phyloP scores from a whole-genome alignment of 2,113 vertebrate species.

The Pachyramphus minor region DNA sequence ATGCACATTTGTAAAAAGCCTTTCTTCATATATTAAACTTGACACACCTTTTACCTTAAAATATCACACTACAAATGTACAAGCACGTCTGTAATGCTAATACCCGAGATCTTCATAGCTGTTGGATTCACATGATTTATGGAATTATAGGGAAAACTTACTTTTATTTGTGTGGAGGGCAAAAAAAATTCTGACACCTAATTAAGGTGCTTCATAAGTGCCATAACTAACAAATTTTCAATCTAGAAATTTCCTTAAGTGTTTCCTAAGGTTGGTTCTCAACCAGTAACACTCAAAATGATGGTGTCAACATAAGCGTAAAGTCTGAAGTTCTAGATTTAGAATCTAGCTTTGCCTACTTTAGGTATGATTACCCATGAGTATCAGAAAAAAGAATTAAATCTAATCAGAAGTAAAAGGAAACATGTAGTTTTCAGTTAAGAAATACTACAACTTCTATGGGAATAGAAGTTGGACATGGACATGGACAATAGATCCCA shows the following conservation, averaged over 20 bases:
- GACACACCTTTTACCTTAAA: neutral
- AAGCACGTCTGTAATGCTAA: neutral
- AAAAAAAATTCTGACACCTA: neutral
- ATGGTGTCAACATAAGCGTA: neutral
- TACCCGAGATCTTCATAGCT: neutral
- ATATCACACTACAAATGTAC: neutral
- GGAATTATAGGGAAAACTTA: neutral
- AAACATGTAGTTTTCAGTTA: neutral
- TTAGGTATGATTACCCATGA: neutral
- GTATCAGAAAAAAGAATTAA: neutral
- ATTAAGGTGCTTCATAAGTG: neutral
- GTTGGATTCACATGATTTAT: neutral
- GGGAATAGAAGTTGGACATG: too few species aligned
- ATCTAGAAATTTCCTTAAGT: neutral
- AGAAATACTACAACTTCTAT: neutral
- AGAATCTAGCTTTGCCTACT: neutral
- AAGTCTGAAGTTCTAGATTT: neutral
- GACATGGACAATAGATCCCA: neutral
- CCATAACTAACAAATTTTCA: neutral
- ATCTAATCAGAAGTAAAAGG: neutral
- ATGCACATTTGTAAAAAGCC: rapidly evolving
- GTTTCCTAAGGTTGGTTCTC: neutral
- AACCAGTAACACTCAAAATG: neutral
- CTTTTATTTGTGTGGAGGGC: neutral
- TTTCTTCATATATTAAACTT: neutral